These are phyloP conservation scores for Steatornis caripensis DNA, from an alignment of 2,113 vertebrate species.

Conservation along the genomic window DNA sequence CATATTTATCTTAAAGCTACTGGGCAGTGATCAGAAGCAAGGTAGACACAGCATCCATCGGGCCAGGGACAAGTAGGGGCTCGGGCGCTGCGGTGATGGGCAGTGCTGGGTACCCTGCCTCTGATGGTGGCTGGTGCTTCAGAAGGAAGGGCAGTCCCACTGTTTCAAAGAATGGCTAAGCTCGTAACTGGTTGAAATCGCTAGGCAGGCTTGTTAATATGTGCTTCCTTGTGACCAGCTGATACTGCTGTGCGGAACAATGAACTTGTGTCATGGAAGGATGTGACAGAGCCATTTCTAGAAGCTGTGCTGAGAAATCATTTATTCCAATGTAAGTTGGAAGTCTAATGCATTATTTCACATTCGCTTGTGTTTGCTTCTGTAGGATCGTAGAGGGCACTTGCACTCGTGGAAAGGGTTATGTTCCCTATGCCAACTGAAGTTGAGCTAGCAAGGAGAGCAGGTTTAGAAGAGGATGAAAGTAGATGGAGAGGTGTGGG, in stretches of 20 bases:
- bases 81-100: fast-evolving
- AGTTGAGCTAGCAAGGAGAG: neutral
- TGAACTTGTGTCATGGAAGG: fast-evolving
- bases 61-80: neutral
- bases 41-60: neutral
- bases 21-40: neutral
- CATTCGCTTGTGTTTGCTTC: neutral
- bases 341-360: neutral
- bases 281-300: neutral
- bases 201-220: neutral
- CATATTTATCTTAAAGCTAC: neutral
- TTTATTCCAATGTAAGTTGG: neutral
- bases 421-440: neutral
- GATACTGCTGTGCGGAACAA: neutral
- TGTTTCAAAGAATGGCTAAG: neutral
- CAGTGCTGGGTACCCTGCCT: neutral
- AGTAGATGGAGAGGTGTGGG: neutral
- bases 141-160: neutral
- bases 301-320: neutral
- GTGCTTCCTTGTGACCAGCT: neutral
- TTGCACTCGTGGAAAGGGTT: neutral
- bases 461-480: neutral
- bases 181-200: neutral
- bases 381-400: neutral
- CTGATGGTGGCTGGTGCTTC: neutral